These are phyloP conservation scores for Potorous gilbertii DNA, from an alignment of 2,797 vertebrate genomes.

Conservation along the genomic window DNA sequence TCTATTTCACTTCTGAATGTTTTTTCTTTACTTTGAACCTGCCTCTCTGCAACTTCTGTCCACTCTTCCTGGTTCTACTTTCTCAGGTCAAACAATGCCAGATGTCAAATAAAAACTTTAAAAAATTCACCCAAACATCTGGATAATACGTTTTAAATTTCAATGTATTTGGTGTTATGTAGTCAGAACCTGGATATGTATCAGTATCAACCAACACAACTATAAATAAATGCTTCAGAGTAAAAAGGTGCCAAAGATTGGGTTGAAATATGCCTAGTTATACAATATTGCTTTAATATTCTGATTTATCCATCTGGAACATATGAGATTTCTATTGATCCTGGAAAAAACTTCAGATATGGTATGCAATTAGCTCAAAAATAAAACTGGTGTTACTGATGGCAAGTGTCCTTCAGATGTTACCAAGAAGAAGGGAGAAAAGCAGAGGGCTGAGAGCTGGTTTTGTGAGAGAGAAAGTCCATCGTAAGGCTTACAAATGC, in stretches of 20 bases:
- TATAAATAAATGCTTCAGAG: background rate
- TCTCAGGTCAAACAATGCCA: background rate
- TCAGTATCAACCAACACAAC: background rate
- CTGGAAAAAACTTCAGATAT: background rate
- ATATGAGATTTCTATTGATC: slow-evolving; percentile 8
- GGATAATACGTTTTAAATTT: background rate
- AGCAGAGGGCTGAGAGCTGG: background rate
- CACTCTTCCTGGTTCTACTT: background rate
- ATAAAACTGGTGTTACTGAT: background rate
- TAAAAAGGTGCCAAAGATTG: background rate
- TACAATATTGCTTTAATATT: background rate
- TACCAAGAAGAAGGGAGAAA: background rate
- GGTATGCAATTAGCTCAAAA: background rate
- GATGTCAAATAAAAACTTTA: background rate
- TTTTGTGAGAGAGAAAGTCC: background rate
- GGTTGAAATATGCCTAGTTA: background rate
- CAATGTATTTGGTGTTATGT: background rate
- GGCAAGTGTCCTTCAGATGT: background rate
- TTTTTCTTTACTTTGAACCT: background rate
- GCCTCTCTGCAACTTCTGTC: background rate
- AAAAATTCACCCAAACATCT: background rate
- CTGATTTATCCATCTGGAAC: background rate
- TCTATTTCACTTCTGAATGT: background rate
- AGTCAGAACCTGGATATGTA: background rate
- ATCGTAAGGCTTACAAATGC: background rate